These are phyloP conservation scores for Philaenus spumarius DNA, from an alignment of 1,140 invertebrate genomes.

Conservation along the genomic window DNA sequence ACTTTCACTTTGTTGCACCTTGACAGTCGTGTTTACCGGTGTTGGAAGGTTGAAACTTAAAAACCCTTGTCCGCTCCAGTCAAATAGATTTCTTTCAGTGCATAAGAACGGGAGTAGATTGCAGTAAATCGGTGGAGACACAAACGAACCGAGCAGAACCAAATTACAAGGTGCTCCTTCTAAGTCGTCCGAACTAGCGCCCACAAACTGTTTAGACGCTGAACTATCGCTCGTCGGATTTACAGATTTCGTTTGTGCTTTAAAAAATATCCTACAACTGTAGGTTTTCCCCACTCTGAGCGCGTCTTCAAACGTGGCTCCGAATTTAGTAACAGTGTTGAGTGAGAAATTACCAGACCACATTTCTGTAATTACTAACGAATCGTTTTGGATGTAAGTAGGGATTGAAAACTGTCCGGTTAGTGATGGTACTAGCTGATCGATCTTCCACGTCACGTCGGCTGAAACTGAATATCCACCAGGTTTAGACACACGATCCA, in stretches of 20 bases:
- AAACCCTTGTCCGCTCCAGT: conserved; percentile 18
- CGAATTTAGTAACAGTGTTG: not conserved
- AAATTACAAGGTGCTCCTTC: conserved; percentile 9
- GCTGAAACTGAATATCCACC: conserved; percentile 4
- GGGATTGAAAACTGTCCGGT: conserved; percentile 9
- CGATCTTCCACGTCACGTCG: conserved; percentile 5
- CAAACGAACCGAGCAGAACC: conserved; percentile 14
- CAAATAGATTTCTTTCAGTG: conserved; percentile 14
- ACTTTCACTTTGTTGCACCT: not conserved
- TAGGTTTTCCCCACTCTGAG: not conserved
- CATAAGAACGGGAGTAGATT: conserved; percentile 21
- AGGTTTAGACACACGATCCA: conserved; percentile 12
- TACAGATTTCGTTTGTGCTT: not conserved
- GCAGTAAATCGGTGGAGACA: conserved; percentile 20
- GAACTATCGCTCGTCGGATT: not conserved
- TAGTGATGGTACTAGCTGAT: not conserved
- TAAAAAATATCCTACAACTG: conserved; percentile 8
- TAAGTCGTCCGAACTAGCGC: no score
- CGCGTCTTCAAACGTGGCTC: not conserved
- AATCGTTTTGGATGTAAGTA: not conserved
- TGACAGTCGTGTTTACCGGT: not conserved
- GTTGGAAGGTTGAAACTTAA: conserved; percentile 17
- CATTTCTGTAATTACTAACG: not conserved
- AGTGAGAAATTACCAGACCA: conserved; percentile 11
- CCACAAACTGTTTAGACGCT: not conserved